These are phyloP conservation scores for Cosmia pyralina DNA, from an alignment of 2,888 invertebrate genomes.

Conservation along the genomic window DNA sequence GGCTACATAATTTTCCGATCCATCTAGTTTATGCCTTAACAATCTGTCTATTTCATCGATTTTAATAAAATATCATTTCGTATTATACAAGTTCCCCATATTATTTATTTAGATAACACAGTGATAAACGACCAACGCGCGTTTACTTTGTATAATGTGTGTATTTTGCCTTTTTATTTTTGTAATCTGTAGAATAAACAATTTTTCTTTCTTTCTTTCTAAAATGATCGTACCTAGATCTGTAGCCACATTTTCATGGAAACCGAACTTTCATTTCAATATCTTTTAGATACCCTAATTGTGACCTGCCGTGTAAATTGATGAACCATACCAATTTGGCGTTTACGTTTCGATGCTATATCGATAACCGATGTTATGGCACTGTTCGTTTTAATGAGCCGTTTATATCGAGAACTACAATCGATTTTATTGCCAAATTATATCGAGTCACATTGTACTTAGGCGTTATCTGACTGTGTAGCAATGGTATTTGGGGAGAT, in stretches of 20 bases:
- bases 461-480: slow-evolving; percentile 35
- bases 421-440: slow-evolving; percentile 69
- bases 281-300: slow-evolving; percentile 23
- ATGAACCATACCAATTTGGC: slow-evolving; percentile 73
- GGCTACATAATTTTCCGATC: background rate
- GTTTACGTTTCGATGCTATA: slow-evolving; percentile 71
- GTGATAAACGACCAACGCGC: background rate
- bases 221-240: no score
- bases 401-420: slow-evolving; percentile 76
- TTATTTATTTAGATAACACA: background rate
- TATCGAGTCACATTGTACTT: slow-evolving; percentile 50
- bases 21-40: background rate
- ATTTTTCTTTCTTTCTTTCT: no score
- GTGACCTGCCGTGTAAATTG: slow-evolving; percentile 57
- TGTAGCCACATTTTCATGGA: background rate
- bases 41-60: background rate
- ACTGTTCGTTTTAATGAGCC: slow-evolving; percentile 79
- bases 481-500: slow-evolving; percentile 8
- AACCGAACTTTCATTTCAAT: background rate
- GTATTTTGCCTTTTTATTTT: no score
- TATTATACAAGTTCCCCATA: background rate
- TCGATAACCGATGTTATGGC: slow-evolving; percentile 69
- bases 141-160: no score
- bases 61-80: background rate
- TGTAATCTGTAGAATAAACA: no score